Evolutionary conservation across 92 coral and sea anemone species (phyloP).

Genomic region (Phymanthus crucifer): DNA sequence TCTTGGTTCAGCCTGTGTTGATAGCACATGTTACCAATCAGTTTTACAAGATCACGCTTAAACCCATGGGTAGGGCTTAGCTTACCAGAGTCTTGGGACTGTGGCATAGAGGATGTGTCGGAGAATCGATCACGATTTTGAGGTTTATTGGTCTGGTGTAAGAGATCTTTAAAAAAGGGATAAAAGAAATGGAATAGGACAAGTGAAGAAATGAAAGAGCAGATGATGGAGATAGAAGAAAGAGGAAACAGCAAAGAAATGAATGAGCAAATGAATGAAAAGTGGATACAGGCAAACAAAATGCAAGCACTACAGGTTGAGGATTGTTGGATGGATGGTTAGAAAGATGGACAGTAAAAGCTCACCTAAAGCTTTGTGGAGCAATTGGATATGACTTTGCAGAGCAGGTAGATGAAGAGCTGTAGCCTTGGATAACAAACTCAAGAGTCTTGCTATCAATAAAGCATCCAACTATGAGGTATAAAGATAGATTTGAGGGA

Average conservation of each 20-base stretch:
- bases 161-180: conserved; percentile 43
- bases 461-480: conserved; percentile 68
- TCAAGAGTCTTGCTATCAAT: conserved; percentile 63
- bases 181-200: background rate
- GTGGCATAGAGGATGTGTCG: conserved; percentile 56
- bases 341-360: background rate
- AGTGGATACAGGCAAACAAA: background rate
- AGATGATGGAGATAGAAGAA: background rate
- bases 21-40: conserved; percentile 91
- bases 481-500: no score
- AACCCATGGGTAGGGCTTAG: conserved; percentile 90
- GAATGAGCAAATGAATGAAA: background rate
- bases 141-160: conserved; percentile 65
- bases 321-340: background rate
- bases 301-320: no score
- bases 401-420: conserved; percentile 59
- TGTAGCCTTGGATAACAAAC: conserved; percentile 66
- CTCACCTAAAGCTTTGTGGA: conserved; percentile 75
- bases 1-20: conserved; percentile 74
- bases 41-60: conserved; percentile 84
- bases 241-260: background rate
- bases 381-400: conserved; percentile 49
- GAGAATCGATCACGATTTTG: conserved; percentile 56
- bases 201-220: background rate
- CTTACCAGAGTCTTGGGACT: conserved; percentile 54